phyloP scores from a whole-genome alignment of 2,113 vertebrate species.

The Ammodytes dubius region DNA sequence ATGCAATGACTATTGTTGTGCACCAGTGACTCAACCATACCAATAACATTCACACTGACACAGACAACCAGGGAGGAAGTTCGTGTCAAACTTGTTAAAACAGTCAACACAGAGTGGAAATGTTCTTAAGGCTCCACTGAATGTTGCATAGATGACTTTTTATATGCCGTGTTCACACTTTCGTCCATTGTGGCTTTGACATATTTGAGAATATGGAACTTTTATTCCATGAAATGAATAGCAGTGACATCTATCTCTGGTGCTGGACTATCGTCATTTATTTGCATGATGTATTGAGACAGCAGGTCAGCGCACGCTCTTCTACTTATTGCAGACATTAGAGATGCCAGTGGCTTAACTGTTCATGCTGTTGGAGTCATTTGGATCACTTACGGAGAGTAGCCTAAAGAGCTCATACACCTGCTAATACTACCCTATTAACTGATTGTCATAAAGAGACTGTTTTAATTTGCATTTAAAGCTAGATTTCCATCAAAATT shows the following conservation, averaged over 20 bases:
- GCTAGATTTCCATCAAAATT: neutral
- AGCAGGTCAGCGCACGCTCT: constrained; percentile 15
- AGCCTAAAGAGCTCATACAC: neutral
- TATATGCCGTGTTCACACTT: constrained; percentile 29
- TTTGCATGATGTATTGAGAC: constrained; percentile 58
- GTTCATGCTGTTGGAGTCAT: constrained; percentile 8
- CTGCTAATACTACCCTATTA: neutral
- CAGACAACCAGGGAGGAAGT: constrained; percentile 58
- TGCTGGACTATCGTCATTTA: constrained; percentile 3
- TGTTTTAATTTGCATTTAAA: neutral
- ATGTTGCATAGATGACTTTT: constrained; percentile 29
- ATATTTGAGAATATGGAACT: constrained; percentile 26
- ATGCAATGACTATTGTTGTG: constrained; percentile 66
- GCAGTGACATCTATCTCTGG: constrained; percentile 22
- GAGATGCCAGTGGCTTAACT: constrained; percentile 14
- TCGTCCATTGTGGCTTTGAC: neutral
- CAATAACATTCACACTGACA: constrained; percentile 60
- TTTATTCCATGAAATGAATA: constrained; percentile 25
- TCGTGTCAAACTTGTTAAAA: constrained; percentile 44
- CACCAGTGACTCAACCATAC: constrained; percentile 67
- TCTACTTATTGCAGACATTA: constrained; percentile 8
- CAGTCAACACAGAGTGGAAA: constrained; percentile 43
- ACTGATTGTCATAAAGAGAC: neutral
- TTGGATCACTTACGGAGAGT: constrained; percentile 15
- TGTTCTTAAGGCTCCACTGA: constrained; percentile 19